Percentiles rank a stretch among this genome's conserved stretches.
phyloP scores from a whole-genome alignment of 2,888 invertebrate genomes.

The Euplexia lucipara region DNA sequence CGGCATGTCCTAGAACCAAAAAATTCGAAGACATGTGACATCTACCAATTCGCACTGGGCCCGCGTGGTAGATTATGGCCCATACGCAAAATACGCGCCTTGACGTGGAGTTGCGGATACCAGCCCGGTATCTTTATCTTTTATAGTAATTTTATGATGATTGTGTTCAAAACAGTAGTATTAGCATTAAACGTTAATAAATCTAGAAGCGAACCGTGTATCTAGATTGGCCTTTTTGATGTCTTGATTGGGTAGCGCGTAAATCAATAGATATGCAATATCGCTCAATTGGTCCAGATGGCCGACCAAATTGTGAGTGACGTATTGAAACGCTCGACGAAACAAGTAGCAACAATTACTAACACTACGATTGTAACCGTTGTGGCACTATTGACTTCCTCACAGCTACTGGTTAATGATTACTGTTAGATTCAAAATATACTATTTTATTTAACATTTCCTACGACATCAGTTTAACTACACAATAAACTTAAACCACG shows the following conservation, averaged over 20 bases:
- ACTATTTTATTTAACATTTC: too few species aligned
- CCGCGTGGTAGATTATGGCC: too few species aligned
- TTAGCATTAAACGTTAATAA: slow-evolving; percentile 33
- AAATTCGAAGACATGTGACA: too few species aligned
- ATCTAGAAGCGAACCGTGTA: slow-evolving; percentile 39
- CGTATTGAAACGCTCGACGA: slow-evolving; percentile 42
- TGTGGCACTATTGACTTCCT: slow-evolving; percentile 13
- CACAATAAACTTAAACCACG: too few species aligned
- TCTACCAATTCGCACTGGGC: too few species aligned
- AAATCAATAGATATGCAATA: slow-evolving; percentile 65
- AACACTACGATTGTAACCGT: slow-evolving; percentile 38
- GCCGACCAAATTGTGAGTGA: slow-evolving; percentile 54
- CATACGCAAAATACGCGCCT: too few species aligned
- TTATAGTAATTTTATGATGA: slow-evolving; percentile 28
- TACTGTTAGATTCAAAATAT: too few species aligned
- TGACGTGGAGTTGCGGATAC: too few species aligned
- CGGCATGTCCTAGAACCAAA: too few species aligned
- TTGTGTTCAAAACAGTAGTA: slow-evolving; percentile 23
- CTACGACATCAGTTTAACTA: too few species aligned
- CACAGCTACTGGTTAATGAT: too few species aligned
- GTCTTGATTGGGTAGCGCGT: slow-evolving; percentile 47
- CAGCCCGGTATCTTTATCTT: too few species aligned
- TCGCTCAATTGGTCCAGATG: slow-evolving; percentile 65
- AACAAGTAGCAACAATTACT: slow-evolving; percentile 41
- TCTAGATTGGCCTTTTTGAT: slow-evolving; percentile 49